A percentile compares a stretch with the other conserved stretches of the same genome.
Evolutionary conservation across 2,797 vertebrate genomes (phyloP).

Genomic region (Pipistrellus nathusii): DNA sequence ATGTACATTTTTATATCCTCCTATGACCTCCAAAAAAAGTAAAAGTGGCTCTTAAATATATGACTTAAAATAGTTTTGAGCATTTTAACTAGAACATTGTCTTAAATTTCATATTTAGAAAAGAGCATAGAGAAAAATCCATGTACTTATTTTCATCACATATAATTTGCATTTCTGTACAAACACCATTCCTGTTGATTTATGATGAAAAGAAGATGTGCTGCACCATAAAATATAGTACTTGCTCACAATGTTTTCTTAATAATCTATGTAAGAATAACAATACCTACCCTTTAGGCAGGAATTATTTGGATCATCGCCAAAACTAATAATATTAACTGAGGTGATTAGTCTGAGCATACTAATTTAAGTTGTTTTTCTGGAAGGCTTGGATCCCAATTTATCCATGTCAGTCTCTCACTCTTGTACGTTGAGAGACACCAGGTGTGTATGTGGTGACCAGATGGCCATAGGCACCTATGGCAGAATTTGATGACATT

Average conservation of each 20-base stretch:
- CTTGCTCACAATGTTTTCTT: background rate
- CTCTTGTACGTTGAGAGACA: background rate
- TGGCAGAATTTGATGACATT: background rate
- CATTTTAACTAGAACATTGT: background rate
- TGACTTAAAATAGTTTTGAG: conserved; percentile 29
- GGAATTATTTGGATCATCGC: background rate
- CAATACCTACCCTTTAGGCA: background rate
- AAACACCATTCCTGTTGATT: background rate
- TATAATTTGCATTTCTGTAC: background rate
- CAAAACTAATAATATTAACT: background rate
- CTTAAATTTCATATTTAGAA: conserved; percentile 30
- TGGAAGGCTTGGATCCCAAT: background rate
- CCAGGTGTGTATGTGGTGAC: background rate
- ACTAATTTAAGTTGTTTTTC: background rate
- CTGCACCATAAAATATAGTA: background rate
- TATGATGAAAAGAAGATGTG: background rate
- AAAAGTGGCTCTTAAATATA: background rate
- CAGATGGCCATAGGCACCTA: background rate
- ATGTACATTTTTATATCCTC: background rate
- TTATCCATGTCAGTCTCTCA: background rate
- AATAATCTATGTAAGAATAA: background rate
- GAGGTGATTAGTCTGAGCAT: background rate
- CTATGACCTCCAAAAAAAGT: background rate
- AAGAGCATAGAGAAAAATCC: background rate
- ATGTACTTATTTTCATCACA: conserved; percentile 1